Percentiles rank a stretch among this genome's conserved stretches.
These are phyloP conservation scores for Poecilia wingei DNA, from an alignment of 2,797 vertebrate genomes.

Conservation along the genomic window DNA sequence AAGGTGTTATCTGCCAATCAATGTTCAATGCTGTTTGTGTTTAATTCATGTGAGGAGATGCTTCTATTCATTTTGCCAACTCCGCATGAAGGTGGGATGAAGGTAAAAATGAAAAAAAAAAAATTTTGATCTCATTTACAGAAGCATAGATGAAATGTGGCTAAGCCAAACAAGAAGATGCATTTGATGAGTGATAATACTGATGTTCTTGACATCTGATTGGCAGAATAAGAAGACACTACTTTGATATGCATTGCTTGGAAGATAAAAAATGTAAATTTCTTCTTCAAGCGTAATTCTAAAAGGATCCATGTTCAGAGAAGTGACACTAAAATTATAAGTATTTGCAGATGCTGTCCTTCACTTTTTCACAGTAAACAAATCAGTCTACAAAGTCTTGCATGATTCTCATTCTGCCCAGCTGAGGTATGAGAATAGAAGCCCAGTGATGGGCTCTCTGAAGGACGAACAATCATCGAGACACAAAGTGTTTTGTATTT, in stretches of 20 bases:
- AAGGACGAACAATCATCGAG: constrained; percentile 31
- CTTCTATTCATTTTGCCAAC: constrained; percentile 18
- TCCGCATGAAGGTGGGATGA: background rate
- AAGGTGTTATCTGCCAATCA: constrained; percentile 59
- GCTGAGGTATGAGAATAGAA: constrained; percentile 40
- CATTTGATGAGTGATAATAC: constrained; percentile 30
- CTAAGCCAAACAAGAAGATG: constrained; percentile 24
- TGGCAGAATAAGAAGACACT: constrained; percentile 53
- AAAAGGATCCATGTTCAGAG: constrained; percentile 23
- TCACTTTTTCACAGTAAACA: constrained; percentile 55
- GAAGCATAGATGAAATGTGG: constrained; percentile 22
- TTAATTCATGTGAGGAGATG: constrained; percentile 26
- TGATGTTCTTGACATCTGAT: constrained; percentile 35
- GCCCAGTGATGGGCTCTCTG: constrained; percentile 38
- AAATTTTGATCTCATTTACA: constrained; percentile 36
- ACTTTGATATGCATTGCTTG: constrained; percentile 42
- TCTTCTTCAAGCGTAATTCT: constrained; percentile 37
- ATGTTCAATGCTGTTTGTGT: constrained; percentile 41
- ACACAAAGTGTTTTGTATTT: constrained; percentile 43
- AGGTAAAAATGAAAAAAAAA: constrained; percentile 3
- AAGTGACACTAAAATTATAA: constrained; percentile 34
- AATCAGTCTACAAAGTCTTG: constrained; percentile 45
- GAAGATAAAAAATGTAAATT: constrained; percentile 11
- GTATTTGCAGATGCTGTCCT: constrained; percentile 46
- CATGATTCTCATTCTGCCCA: constrained; percentile 44